Conservation (phyloP, 2,797 vertebrate genomes). For the Pteropus rufus region DNA sequence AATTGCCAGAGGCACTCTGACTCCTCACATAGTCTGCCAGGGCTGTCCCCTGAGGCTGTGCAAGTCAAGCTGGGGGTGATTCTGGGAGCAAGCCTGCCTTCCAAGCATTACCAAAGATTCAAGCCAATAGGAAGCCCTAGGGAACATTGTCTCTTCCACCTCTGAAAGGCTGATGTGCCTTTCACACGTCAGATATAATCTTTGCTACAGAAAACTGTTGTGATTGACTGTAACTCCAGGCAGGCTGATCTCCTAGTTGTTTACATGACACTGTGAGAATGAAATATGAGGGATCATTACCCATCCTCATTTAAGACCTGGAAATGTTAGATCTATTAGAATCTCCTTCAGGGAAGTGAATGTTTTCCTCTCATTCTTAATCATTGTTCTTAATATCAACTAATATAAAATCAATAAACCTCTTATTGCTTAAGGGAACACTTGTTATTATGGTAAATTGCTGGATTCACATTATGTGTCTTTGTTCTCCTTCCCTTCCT, state of each 20-base stretch:
- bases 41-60: background rate
- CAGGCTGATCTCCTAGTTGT: background rate
- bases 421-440: conserved; percentile 54
- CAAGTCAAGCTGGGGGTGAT: background rate
- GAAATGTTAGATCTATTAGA: conserved; percentile 42
- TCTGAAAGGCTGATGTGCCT: background rate
- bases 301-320: conserved; percentile 35
- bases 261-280: conserved; percentile 4
- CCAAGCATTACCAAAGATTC: background rate
- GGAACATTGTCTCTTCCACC: background rate
- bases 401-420: conserved; percentile 66
- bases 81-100: background rate
- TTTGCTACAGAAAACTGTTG: background rate
- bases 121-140: background rate
- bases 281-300: conserved; percentile 60
- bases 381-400: conserved; percentile 65
- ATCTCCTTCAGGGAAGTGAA: conserved; percentile 42
- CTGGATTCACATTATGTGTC: background rate
- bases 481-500: background rate
- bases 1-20: background rate
- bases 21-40: background rate
- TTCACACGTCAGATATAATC: background rate
- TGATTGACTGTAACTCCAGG: background rate
- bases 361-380: conserved; percentile 65
- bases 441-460: conserved; percentile 50